These are phyloP conservation scores for Argopecten irradians DNA, from an alignment of 1,140 invertebrate genomes.

Conservation along the genomic window DNA sequence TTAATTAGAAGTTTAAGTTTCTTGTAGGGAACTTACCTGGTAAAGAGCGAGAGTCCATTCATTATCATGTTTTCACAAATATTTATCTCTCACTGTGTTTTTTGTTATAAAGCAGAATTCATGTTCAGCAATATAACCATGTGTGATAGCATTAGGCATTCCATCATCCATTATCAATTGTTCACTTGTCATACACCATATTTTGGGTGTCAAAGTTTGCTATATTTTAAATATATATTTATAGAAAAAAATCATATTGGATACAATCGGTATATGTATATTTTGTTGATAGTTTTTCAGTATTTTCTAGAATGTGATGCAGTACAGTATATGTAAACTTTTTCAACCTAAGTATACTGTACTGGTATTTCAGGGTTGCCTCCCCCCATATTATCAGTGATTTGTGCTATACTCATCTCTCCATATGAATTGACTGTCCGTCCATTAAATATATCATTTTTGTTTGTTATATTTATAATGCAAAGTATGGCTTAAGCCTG, in stretches of 20 bases:
- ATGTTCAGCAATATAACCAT: background rate
- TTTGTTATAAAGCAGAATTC: background rate
- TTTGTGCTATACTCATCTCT: background rate
- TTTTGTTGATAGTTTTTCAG: background rate
- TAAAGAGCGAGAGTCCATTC: background rate
- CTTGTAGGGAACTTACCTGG: background rate
- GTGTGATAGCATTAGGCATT: background rate
- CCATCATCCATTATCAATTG: background rate
- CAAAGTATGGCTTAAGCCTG: too few relatives aligned
- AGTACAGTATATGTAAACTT: background rate
- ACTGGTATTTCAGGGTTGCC: background rate
- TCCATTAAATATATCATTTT: too few relatives aligned
- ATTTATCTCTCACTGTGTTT: background rate
- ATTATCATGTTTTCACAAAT: constrained; percentile 7
- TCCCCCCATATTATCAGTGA: too few relatives aligned
- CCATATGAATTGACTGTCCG: background rate
- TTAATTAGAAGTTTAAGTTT: too few relatives aligned
- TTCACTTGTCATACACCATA: background rate
- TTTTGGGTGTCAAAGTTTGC: background rate
- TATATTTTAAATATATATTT: background rate
- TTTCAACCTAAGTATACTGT: background rate
- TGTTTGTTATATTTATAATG: too few relatives aligned
- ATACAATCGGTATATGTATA: too few relatives aligned
- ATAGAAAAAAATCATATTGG: background rate
- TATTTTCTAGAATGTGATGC: background rate